Evolutionary conservation across 2,113 vertebrate species (phyloP), one percentile per base, ranked within the genome.

Genomic region (Saccopteryx bilineata): DNA sequence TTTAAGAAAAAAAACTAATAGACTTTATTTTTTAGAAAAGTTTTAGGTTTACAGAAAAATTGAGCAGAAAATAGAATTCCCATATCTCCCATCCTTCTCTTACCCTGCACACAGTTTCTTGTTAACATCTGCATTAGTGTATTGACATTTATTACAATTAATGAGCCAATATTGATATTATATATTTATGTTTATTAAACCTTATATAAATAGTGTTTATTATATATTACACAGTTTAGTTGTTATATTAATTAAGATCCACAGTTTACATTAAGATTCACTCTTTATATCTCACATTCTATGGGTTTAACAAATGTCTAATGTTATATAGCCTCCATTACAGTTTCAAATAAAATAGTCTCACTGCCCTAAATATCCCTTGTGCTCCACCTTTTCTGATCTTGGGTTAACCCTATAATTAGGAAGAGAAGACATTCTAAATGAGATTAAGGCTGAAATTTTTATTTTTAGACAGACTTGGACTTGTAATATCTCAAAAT

Each of bases 1-100:
- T 86, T 31, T 31, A n/a, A n/a, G 13, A 28, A 2, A n/a, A 76
- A 76, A 31, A 88, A 85, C 58, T 79, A 63, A 15, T 60, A 28
- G 31, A n/a, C 11, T 75, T 80, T 39, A 80, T 80, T 93, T 78
- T 96, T 76, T 54, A 91, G 21, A 69, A 23, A 18, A 61, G 5
- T 63, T 84, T 94, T 68, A 92, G 9, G 14, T 94, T 95, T 74
- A 89, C 11, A 75, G 84, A 75, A 74, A 91, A 94, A 94, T 50
- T 79, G 12, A 80, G 24, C 65, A 66, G n/a, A 76, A 74, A 91
- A 14, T 28, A 39, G 72, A 68, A 46, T 69, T 69, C 19, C 19
- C 9, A 0, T 50, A 4, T 50, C 15, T 1, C 31, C 28, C 52
- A 76, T 10, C 21, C 18, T 31, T 21, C 14, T 50, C 19, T 61